A percentile compares a stretch with the other conserved stretches of the same genome.
Conservation (phyloP, 2,888 invertebrate genomes). For the Cerastis rubricosa region DNA sequence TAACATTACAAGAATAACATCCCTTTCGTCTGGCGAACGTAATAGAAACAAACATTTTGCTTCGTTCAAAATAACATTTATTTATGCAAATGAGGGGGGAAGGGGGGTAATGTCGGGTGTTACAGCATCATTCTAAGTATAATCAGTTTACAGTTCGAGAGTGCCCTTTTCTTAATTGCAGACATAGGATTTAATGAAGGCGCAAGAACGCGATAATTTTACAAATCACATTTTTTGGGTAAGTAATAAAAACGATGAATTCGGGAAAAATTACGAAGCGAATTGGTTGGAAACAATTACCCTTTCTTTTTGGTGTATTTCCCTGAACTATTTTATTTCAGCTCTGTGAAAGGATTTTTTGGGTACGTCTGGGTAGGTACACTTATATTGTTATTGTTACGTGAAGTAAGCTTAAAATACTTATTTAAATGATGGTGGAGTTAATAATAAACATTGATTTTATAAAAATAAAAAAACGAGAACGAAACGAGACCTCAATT, state of each 20-base stretch:
- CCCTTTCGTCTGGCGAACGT: constrained; percentile 59
- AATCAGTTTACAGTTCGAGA: constrained; percentile 81
- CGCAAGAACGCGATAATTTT: constrained; percentile 78
- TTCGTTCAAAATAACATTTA: constrained; percentile 79
- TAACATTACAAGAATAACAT: constrained; percentile 62
- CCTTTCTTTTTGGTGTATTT: constrained; percentile 19
- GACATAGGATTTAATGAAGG: constrained; percentile 83
- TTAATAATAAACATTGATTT: constrained; percentile 1
- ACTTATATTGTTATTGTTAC: too few species aligned
- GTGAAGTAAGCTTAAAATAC: not conserved
- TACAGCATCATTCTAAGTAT: constrained; percentile 85
- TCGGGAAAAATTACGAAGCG: constrained; percentile 21
- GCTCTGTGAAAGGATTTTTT: constrained; percentile 4
- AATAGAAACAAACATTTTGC: constrained; percentile 77
- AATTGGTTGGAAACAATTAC: constrained; percentile 30
- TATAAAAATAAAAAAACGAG: too few species aligned
- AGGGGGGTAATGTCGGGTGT: constrained; percentile 78
- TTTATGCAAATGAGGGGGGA: constrained; percentile 80
- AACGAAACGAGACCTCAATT: constrained; percentile 11
- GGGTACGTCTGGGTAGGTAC: not conserved
- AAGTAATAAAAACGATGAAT: constrained; percentile 36
- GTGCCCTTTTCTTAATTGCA: constrained; percentile 79
- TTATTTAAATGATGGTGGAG: not conserved
- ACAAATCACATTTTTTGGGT: constrained; percentile 74
- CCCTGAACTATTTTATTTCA: constrained; percentile 28